phyloP scores from a whole-genome alignment of 1,140 invertebrate genomes.

The Caligus rogercresseyi region DNA sequence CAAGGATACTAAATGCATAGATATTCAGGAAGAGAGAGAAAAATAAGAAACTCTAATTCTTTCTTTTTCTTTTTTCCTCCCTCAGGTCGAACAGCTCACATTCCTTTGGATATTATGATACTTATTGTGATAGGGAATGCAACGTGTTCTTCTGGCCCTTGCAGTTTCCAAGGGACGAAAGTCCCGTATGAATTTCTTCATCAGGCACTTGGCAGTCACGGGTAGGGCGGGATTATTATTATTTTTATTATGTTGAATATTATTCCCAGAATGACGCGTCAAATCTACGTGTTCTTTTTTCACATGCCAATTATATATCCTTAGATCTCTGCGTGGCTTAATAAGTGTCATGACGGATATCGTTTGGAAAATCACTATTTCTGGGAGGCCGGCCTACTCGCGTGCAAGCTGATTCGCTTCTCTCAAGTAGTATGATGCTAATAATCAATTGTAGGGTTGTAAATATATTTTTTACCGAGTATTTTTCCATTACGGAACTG shows the following conservation, averaged over 20 bases:
- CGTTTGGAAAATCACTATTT: slow-evolving; percentile 62
- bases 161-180: slow-evolving; percentile 61
- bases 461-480: slow-evolving; percentile 14
- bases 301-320: background rate
- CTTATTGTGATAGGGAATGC: slow-evolving; percentile 74
- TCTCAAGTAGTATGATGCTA: slow-evolving; percentile 51
- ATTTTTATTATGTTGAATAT: slow-evolving; percentile 7
- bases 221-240: slow-evolving; percentile 33
- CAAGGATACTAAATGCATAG: no score
- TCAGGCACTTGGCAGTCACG: slow-evolving; percentile 78
- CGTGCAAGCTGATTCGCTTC: slow-evolving; percentile 67
- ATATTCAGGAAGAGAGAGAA: no score
- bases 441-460: no score
- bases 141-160: slow-evolving; percentile 62
- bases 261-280: background rate
- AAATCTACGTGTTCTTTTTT: background rate
- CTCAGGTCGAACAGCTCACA: slow-evolving; percentile 70
- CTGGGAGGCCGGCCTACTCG: slow-evolving; percentile 71
- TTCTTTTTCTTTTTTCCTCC: slow-evolving; percentile 29
- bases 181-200: slow-evolving; percentile 90
- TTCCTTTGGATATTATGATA: slow-evolving; percentile 68
- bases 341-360: slow-evolving; percentile 72
- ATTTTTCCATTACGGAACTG: background rate
- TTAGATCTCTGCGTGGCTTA: slow-evolving; percentile 72
- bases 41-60: no score